Base-by-base conservation (phyloP, 1,140 invertebrate species). In the Babylonia areolata region DNA sequence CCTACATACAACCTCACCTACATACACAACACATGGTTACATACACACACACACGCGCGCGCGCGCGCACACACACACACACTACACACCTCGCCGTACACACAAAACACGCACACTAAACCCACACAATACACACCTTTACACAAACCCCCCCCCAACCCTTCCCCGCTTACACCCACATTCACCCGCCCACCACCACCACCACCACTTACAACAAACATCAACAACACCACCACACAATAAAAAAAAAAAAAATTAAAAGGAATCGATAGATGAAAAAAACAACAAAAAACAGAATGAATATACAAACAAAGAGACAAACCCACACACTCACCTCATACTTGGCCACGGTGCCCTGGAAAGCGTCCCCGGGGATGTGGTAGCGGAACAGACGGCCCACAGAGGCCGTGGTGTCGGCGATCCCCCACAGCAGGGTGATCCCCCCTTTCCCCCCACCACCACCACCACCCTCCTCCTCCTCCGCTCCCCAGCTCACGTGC, bases 361-460 rank as follows among this genome's bases (percentile, higher is more conserved):
- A 92, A 64, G 91, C 91, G 88, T 92, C 91, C 35, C 79, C 85
- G 35, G 91, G 91, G 81, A 92, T 90, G 39, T 89, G 84, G 87
- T 90, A 88, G 28, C 88, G 89, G 80, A 92, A 91, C 64, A 92
- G 73, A 40, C 88, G 87, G 28, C 91, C 91, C 9, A 91, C 90
- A 58, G 85, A 64, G 33, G 91, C 90, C 37, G 91, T 89, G 17
- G 89, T 90, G 86, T 92, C 91, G 0, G 90, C 90, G 51, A 92
- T 90, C 35, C 91, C 91, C 91, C 91, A 92, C 71, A 88, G 88
- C 37, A 91, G 75, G 1, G 84, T 78, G 83, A 92, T 90, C 1
- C 87, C 81, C 9, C 46, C 46, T 28, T 86, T 58, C 51, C 42
- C 78, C 40, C 64, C 23, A 6, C 51, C 73, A 0, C 20, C 58